Percentiles rank a stretch among this genome's conserved stretches.
Evolutionary conservation across 2,113 vertebrate genomes (phyloP).

Genomic region (Megaceryle torquata): DNA sequence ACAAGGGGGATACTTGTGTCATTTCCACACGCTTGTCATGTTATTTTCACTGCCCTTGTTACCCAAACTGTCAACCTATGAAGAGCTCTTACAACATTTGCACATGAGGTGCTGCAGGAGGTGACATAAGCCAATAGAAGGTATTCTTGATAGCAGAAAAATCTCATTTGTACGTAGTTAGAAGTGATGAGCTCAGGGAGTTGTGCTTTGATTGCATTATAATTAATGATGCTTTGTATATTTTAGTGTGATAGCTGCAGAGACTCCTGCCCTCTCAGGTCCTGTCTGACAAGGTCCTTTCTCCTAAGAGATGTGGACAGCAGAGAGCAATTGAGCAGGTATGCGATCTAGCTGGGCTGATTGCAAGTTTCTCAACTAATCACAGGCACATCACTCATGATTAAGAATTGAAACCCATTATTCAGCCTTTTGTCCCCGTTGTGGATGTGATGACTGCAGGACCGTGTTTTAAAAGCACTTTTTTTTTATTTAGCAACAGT

Average conservation of each 20-base stretch:
- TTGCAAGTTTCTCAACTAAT: slow-evolving; percentile 44
- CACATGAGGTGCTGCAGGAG: slow-evolving; percentile 7
- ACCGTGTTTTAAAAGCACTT: background rate
- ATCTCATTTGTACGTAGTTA: slow-evolving; percentile 32
- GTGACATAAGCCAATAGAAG: slow-evolving; percentile 54
- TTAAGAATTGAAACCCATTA: background rate
- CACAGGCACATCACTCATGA: slow-evolving; percentile 16
- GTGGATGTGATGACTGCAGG: background rate
- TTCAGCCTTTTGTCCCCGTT: background rate
- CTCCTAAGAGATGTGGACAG: slow-evolving; percentile 20
- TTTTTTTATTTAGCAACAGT: background rate
- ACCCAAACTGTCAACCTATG: slow-evolving; percentile 52
- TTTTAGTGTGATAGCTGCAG: slow-evolving; percentile 29
- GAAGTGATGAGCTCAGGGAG: slow-evolving; percentile 14
- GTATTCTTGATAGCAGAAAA: slow-evolving; percentile 42
- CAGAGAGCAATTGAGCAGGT: background rate
- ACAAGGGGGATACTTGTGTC: background rate
- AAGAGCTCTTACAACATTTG: slow-evolving; percentile 37
- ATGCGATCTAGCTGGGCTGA: background rate
- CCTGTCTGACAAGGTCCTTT: slow-evolving; percentile 18
- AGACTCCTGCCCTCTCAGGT: background rate
- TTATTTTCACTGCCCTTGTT: slow-evolving; percentile 22
- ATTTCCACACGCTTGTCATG: background rate
- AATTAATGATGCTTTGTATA: slow-evolving; percentile 52
- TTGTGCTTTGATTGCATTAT: slow-evolving; percentile 44